These are phyloP conservation scores for Noctilio leporinus DNA, from an alignment of 2,113 vertebrate genomes.

Conservation along the genomic window DNA sequence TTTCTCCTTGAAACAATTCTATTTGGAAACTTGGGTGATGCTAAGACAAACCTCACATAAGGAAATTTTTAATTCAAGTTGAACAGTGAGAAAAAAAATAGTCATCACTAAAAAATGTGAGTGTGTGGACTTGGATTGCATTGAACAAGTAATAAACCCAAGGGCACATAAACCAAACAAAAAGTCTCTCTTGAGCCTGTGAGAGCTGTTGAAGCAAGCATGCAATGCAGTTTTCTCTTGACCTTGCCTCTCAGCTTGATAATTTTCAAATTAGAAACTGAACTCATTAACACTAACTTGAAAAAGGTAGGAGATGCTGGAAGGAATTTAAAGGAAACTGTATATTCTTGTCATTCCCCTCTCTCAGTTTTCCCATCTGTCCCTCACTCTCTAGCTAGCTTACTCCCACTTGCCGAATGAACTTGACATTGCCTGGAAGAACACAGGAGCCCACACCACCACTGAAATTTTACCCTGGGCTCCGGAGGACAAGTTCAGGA, in stretches of 20 bases:
- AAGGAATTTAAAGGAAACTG: background rate
- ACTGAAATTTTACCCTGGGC: background rate
- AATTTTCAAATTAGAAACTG: slow-evolving; percentile 50
- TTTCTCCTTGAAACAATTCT: background rate
- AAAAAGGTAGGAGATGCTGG: background rate
- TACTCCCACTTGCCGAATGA: background rate
- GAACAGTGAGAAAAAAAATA: slow-evolving; percentile 22
- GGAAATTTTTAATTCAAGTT: background rate
- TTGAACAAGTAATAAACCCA: background rate
- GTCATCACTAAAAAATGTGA: background rate
- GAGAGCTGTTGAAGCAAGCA: slow-evolving; percentile 11
- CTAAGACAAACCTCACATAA: background rate
- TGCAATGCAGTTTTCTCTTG: background rate
- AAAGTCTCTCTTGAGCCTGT: background rate
- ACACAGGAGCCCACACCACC: background rate
- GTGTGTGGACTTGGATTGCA: background rate
- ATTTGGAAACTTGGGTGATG: background rate
- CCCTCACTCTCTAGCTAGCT: background rate
- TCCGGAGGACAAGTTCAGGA: background rate
- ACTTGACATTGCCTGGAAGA: background rate
- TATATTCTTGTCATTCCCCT: background rate
- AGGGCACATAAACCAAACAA: slow-evolving; percentile 19
- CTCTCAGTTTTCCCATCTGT: background rate
- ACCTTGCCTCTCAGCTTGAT: slow-evolving; percentile 11
- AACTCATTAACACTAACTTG: slow-evolving; percentile 24